A percentile compares a stretch with the other conserved stretches of the same genome.
Evolutionary conservation across 2,113 vertebrate genomes (phyloP).

Genomic region (Ophthalmolycus amberensis): DNA sequence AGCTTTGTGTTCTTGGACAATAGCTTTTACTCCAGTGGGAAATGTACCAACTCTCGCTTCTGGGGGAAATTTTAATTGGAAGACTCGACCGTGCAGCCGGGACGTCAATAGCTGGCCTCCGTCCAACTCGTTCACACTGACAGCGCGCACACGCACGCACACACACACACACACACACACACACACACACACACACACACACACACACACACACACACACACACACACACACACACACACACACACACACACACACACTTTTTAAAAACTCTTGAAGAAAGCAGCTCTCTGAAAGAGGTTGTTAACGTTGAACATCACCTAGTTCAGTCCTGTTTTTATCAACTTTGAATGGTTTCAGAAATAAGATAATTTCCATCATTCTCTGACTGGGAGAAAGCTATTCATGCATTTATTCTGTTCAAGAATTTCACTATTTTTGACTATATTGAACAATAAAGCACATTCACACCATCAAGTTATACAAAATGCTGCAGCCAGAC

Average conservation of each 20-base stretch:
- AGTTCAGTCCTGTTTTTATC: too few species aligned
- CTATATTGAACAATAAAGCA: too few species aligned
- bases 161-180: not conserved
- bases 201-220: not conserved
- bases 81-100: conserved; percentile 30
- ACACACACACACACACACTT: not conserved
- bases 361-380: too few species aligned
- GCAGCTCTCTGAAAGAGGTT: not conserved
- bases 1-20: conserved; percentile 67
- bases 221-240: not conserved
- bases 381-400: too few species aligned
- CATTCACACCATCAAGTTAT: too few species aligned
- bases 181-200: conserved; percentile 8
- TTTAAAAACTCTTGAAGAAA: conserved; percentile 5
- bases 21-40: conserved; percentile 63
- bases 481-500: too few species aligned
- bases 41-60: conserved; percentile 41
- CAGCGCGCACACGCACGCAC: conserved; percentile 1
- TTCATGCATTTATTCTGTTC: too few species aligned
- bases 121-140: conserved; percentile 32
- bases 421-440: too few species aligned
- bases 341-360: too few species aligned
- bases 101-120: conserved; percentile 36
- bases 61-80: conserved; percentile 70
- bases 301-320: too few species aligned